Percentiles rank a stretch among this genome's conserved stretches.
Conservation (phyloP, 2,797 vertebrate species). For the Melanogrammus aeglefinus region DNA sequence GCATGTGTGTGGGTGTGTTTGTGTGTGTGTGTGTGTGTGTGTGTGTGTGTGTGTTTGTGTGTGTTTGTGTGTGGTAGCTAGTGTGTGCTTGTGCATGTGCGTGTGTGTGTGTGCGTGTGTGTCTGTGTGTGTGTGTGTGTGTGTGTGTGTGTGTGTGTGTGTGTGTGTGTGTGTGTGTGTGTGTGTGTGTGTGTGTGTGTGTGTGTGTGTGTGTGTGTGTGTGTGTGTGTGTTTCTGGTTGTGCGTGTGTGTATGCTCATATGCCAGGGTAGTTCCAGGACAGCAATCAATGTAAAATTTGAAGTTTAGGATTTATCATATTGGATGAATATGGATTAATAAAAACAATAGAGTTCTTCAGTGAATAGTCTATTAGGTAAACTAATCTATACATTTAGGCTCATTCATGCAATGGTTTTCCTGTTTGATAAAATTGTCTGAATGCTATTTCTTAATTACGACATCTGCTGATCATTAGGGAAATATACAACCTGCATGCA, state of each 20-base stretch:
- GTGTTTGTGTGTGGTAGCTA: not conserved
- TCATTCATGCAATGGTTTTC: not conserved
- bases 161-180: not conserved
- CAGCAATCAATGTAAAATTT: not conserved
- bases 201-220: not conserved
- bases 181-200: not conserved
- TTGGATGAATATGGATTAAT: too few relatives aligned
- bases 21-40: not conserved
- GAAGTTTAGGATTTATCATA: too few relatives aligned
- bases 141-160: not conserved
- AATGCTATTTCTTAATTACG: not conserved
- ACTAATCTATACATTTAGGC: not conserved
- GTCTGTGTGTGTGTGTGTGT: not conserved
- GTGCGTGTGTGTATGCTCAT: not conserved
- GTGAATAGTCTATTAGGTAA: too few relatives aligned
- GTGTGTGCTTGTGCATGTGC: not conserved
- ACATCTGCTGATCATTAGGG: not conserved
- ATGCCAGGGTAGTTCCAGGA: not conserved
- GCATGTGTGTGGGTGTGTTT: not conserved
- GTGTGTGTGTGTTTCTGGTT: not conserved
- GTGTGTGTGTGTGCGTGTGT: not conserved
- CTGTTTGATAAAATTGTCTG: not conserved
- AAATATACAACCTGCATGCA: not conserved
- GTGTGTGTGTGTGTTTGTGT: not conserved
- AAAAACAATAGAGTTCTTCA: too few relatives aligned